Evolutionary conservation across 1,140 invertebrate species (phyloP), one percentile per base, ranked within the genome.

Genomic region (Protaetia brevitarsis): DNA sequence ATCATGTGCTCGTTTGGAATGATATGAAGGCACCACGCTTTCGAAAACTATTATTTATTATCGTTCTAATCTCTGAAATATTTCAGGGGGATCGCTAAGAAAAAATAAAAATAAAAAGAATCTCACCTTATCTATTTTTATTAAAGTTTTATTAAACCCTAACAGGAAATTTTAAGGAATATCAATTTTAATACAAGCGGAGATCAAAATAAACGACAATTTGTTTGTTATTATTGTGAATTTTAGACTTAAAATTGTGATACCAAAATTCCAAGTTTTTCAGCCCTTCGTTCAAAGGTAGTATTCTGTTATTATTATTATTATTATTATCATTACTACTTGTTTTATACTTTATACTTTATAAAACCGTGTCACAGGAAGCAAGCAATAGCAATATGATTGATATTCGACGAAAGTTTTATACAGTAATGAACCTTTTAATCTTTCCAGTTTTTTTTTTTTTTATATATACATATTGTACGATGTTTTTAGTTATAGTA

Each of bases 221-320:
- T n/a, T n/a, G n/a, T n/a, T n/a, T 51, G 21, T 51, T 51, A 23
- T 51, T 51, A 34, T n/a, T 34, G 60, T 62, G 60, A 62, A 34
- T 62, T n/a, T 29, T 62, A 62, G 60, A 62, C 31, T 62, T 60
- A 60, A 67, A 67, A 57, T 63, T 67, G 66, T 67, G 66, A 67
- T 67, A 67, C 61, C 31, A 34, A 37, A 65, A 60, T 66, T 66
- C 65, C 59, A 66, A 37, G 65, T 57, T 58, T 57, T 59, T 65
- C 64, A 58, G 64, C 64, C 64, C 58, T 27, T 56, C 26, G 26
- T 59, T 57, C 13, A 11, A 57, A n/a, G 56, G 23, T 57, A 34
- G 31, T 34, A 36, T 63, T 45, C 36, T 51, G 34, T 64, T 56
- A 34, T 56, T 64, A 23, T 2, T 65, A 6, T 31, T 28, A 31